Conservation (phyloP, 2,797 vertebrate genomes). For the Enoplosus armatus region DNA sequence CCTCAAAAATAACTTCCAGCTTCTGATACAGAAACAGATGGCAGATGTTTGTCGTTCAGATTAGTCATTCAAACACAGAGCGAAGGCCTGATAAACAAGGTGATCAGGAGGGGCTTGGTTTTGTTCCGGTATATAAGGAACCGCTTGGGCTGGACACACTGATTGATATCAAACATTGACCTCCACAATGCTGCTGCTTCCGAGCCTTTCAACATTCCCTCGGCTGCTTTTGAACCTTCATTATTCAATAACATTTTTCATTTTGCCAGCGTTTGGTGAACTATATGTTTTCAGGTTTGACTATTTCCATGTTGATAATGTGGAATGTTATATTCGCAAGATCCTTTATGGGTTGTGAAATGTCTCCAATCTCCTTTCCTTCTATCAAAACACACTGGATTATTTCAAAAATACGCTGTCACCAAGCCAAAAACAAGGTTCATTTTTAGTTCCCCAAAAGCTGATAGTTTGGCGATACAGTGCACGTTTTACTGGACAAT, state of each 20-base stretch:
- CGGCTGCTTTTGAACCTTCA: neutral
- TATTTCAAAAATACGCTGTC: neutral
- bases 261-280: neutral
- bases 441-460: neutral
- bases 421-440: neutral
- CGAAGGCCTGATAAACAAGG: slow-evolving; percentile 38
- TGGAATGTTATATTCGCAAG: neutral
- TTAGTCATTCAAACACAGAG: slow-evolving; percentile 48
- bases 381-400: neutral
- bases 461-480: neutral
- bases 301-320: neutral
- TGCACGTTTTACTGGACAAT: too few species aligned
- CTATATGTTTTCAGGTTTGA: neutral
- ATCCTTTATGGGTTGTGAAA: neutral
- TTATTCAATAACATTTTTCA: neutral
- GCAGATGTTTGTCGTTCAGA: slow-evolving; percentile 59
- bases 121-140: slow-evolving; percentile 1
- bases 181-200: neutral
- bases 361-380: neutral
- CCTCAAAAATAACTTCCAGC: slow-evolving; percentile 61
- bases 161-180: slow-evolving; percentile 42
- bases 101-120: slow-evolving; percentile 6
- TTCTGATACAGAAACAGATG: slow-evolving; percentile 49
- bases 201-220: neutral
- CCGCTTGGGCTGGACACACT: slow-evolving; percentile 5